These are phyloP conservation scores for Gallinago undulata DNA, from an alignment of 2,113 vertebrate species.

Conservation along the genomic window DNA sequence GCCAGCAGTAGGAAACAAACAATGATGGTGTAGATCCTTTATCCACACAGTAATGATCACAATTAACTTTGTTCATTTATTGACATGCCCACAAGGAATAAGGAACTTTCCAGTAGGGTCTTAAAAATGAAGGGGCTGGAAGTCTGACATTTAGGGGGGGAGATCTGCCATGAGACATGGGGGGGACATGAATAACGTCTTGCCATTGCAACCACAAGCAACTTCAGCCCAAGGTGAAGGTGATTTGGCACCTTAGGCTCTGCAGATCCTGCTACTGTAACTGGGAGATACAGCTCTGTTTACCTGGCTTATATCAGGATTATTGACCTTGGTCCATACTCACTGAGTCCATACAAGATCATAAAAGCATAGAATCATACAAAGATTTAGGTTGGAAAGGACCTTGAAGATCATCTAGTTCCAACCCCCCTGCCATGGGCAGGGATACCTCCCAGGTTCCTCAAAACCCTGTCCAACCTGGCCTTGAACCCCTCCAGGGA, in stretches of 20 bases:
- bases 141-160: not conserved
- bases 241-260: not conserved
- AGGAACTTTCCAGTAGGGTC: not conserved
- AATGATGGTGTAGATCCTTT: not conserved
- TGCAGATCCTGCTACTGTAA: not conserved
- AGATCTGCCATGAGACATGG: not conserved
- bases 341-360: not conserved
- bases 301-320: not conserved
- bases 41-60: not conserved
- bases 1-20: not conserved
- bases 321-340: fast-evolving
- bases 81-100: not conserved
- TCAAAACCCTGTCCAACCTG: no score
- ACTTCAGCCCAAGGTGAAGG: not conserved
- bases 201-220: not conserved
- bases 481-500: no score
- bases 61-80: not conserved
- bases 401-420: no score
- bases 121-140: not conserved
- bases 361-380: no score
- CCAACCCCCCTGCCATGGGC: no score
- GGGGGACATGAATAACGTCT: not conserved
- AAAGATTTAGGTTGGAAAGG: no score
- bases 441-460: no score
- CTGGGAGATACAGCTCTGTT: not conserved